Evolutionary conservation across 2,113 vertebrate species (phyloP), one percentile per base, ranked within the genome.

Genomic region (Anolis carolinensis): DNA sequence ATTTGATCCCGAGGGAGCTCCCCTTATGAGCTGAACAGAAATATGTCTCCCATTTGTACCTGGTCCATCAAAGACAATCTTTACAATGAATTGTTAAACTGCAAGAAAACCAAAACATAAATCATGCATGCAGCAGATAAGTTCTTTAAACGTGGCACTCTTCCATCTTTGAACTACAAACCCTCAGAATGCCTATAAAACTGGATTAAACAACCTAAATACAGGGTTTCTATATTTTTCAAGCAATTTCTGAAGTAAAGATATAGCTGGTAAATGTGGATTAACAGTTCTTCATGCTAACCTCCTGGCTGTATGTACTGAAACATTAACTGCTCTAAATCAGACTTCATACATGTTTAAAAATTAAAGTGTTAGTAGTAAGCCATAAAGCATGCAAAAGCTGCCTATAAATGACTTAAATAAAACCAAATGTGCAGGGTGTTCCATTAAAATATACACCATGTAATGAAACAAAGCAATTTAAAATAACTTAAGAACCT

Each of bases 401-500:
- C 1, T 89, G 84, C 62, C 86, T 79, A 59, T 18, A 36, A 81
- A 81, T 91, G 89, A 90, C 88, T 93, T 77, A 84, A 95, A 93
- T 91, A 94, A 88, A 95, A 93, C 90, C 89, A 92, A 92, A 93
- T 88, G 82, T 90, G 84, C 84, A 94, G 87, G 83, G 82, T 93
- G 94, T 89, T 92, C 95, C 90, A 72, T 55, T 91, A 95, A 91
- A 95, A 95, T 91, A 89, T 92, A 93, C 92, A 87, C 16, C 87
- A 84, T 85, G 50, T 91, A 92, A 93, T 93, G 91, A 95, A 84
- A 94, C 90, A 89, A 92, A 96, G 92, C 91, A 93, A 90, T 96
- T 96, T 89, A 95, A 44, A 95, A 93, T 95, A 96, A 95, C 93
- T 95, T 95, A 95, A 95, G 92, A 93, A 92, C 90, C 90, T 93